Evolutionary conservation across 1,140 invertebrate species (phyloP).

Genomic region (Drosophila sulfurigaster): DNA sequence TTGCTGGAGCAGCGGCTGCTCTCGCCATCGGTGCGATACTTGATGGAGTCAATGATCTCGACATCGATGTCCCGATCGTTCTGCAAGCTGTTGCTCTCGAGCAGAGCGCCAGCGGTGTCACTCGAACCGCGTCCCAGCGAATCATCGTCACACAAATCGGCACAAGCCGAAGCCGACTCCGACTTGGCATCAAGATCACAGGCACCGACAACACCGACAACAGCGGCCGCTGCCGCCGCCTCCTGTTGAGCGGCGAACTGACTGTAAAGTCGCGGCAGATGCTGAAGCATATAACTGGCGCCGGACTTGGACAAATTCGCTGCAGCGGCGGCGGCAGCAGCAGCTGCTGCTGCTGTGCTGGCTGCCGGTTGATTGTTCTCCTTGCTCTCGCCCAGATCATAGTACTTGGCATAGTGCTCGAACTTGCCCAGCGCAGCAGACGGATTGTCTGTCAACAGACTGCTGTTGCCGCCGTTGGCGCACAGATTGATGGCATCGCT

Average conservation of each 20-base stretch:
- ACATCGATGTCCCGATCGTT: constrained; percentile 80
- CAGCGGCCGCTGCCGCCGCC: constrained; percentile 42
- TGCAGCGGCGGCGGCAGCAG: constrained; percentile 63
- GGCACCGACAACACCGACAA: not conserved
- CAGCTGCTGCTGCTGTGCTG: constrained; percentile 58
- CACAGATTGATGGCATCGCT: constrained; percentile 66
- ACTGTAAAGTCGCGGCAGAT: constrained; percentile 86
- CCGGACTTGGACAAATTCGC: constrained; percentile 79
- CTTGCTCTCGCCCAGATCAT: constrained; percentile 80
- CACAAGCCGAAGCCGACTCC: constrained; percentile 66
- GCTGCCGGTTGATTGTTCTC: constrained; percentile 72
- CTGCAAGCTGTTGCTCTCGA: constrained; percentile 47
- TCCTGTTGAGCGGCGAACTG: constrained; percentile 81
- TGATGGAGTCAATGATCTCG: constrained; percentile 83
- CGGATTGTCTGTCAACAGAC: not conserved
- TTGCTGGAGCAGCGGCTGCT: constrained; percentile 81
- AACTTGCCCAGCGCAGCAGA: constrained; percentile 59
- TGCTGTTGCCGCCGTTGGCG: constrained; percentile 22
- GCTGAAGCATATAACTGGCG: constrained; percentile 86
- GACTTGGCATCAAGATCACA: constrained; percentile 73
- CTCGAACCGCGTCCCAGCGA: constrained; percentile 67
- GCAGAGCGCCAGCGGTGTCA: constrained; percentile 43
- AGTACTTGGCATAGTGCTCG: constrained; percentile 84
- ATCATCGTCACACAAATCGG: constrained; percentile 74
- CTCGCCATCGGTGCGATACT: constrained; percentile 78